These are phyloP conservation scores for Nysson spinosus DNA, from an alignment of 2,888 invertebrate genomes.

Conservation along the genomic window DNA sequence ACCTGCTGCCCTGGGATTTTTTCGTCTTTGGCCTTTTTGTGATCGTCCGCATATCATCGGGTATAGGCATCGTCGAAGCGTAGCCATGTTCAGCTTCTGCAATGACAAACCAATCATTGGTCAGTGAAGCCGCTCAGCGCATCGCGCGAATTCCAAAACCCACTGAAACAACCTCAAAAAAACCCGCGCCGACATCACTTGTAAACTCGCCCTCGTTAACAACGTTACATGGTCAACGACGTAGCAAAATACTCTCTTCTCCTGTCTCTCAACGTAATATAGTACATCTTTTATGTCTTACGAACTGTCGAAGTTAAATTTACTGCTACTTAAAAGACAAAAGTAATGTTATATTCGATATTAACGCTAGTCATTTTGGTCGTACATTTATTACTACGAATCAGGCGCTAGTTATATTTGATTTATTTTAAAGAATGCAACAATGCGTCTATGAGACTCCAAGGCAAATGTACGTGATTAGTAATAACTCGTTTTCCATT, in stretches of 20 bases:
- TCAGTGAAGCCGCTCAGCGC: conserved; percentile 31
- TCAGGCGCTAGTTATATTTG: no score
- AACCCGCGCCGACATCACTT: conserved; percentile 36
- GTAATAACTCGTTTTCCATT: no score
- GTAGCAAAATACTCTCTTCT: conserved; percentile 46
- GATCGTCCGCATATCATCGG: conserved; percentile 85
- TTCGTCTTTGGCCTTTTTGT: conserved; percentile 89
- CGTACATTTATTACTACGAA: no score
- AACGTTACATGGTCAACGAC: conserved; percentile 33
- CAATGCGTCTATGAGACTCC: no score
- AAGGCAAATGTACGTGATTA: no score
- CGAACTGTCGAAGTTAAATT: no score
- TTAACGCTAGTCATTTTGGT: no score
- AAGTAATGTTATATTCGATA: no score
- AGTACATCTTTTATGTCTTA: conserved; percentile 23
- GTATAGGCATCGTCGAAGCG: conserved; percentile 90
- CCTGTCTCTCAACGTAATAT: conserved; percentile 40
- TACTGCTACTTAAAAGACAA: no score
- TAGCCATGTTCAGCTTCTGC: conserved; percentile 94
- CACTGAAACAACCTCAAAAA: conserved; percentile 19
- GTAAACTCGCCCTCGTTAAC: conserved; percentile 44
- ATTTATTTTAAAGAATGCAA: no score
- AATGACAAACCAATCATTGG: conserved; percentile 67
- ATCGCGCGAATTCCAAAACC: conserved; percentile 38
- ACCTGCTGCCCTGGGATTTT: conserved; percentile 95